These are phyloP conservation scores for Falco punctatus DNA, from an alignment of 2,113 vertebrate genomes.

Conservation along the genomic window DNA sequence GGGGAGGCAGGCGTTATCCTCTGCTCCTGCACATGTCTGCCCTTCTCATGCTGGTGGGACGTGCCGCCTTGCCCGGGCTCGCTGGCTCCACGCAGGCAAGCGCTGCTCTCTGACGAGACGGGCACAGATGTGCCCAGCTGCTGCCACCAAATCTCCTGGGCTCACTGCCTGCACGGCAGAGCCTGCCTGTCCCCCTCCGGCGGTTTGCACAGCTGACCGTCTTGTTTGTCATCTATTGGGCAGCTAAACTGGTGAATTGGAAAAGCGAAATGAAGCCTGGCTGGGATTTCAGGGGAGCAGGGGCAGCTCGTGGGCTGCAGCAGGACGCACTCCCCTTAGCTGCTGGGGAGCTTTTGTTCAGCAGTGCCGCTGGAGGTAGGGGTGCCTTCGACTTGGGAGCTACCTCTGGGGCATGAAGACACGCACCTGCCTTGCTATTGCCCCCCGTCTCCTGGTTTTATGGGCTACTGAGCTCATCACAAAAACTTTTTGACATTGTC, in stretches of 20 bases:
- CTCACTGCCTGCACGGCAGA: not conserved
- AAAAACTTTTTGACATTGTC: not conserved
- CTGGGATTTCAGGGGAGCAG: not conserved
- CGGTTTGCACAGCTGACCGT: not conserved
- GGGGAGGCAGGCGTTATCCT: too few relatives aligned
- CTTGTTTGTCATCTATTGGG: not conserved
- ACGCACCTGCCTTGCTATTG: fast-evolving
- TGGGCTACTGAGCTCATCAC: not conserved
- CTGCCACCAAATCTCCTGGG: not conserved
- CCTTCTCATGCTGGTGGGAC: fast-evolving
- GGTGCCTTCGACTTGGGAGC: not conserved
- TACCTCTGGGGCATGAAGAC: not conserved
- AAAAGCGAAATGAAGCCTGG: not conserved
- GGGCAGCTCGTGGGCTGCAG: not conserved
- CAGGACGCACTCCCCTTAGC: not conserved
- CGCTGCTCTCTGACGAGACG: not conserved
- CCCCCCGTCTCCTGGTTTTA: not conserved
- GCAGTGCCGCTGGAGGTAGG: not conserved
- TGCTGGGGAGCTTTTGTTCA: not conserved
- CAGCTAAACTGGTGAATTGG: not conserved
- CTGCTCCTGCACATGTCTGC: not conserved
- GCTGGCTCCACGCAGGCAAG: not conserved
- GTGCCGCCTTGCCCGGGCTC: not conserved
- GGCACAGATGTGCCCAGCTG: conserved; percentile 33
- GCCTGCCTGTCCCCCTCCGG: not conserved